A percentile compares a stretch with the other conserved stretches of the same genome.
phyloP scores from a whole-genome alignment of 2,797 vertebrate genomes.

The Molossus molossus region DNA sequence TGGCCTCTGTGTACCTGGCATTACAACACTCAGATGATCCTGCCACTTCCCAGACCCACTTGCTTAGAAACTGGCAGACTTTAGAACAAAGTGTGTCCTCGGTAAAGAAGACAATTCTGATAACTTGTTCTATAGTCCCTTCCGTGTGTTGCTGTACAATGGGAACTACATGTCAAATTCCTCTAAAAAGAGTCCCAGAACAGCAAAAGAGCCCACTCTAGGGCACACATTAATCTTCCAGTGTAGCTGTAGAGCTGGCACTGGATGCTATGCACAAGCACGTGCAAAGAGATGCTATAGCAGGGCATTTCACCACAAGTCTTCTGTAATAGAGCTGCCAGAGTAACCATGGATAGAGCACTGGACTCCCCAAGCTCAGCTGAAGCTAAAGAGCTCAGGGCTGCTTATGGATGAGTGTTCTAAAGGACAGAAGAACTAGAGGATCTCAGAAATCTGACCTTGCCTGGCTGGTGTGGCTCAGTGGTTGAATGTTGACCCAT shows the following conservation, averaged over 20 bases:
- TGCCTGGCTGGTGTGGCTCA: no score
- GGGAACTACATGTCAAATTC: background rate
- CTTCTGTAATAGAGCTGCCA: background rate
- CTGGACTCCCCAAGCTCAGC: background rate
- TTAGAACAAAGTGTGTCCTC: background rate
- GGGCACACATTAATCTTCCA: no score
- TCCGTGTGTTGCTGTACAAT: accelerated
- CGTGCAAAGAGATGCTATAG: accelerated
- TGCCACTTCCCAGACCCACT: background rate
- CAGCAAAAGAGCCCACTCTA: background rate
- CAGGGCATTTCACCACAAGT: background rate
- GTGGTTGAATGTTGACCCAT: no score
- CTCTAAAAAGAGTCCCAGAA: background rate
- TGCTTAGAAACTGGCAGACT: background rate
- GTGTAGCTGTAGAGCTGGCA: background rate
- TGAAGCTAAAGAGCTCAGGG: background rate
- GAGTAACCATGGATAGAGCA: background rate
- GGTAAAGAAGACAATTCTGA: background rate
- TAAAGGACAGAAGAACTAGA: background rate
- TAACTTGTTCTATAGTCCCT: background rate
- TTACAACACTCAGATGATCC: background rate
- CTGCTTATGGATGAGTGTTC: background rate
- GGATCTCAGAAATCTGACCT: background rate
- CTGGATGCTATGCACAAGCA: accelerated
- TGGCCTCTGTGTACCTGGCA: background rate